Evolutionary conservation across 2,888 invertebrate species (phyloP), one percentile per base, ranked within the genome.

Genomic region (Drosophila paucipuncta): DNA sequence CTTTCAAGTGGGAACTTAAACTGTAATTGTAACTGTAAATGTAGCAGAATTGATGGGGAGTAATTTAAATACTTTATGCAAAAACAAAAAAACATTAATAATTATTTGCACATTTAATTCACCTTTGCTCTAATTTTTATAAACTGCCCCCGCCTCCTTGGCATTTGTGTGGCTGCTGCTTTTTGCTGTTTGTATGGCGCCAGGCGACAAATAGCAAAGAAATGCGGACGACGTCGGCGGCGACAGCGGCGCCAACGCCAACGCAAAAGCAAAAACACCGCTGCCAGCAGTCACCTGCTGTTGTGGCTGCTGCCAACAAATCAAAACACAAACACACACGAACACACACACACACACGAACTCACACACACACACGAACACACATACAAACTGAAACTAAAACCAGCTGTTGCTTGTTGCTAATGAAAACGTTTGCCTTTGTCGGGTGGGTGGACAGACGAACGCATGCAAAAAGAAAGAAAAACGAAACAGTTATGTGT

Each of bases 161-260:
- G 18, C 78, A 80, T 68, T 83, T 68, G 68, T 75, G 64, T 69
- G 85, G 82, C 83, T 78, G 82, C 69, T 47, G 47, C 13, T 22
- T 4, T 16, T 22, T 25, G 25, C 47, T 25, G 25, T 25, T 25
- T 47, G 47, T 25, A 25, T 83, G 83, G 89, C 84, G 84, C 89
- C 84, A 79, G 67, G 64, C 65, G 64, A 65, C 62, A 62, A 58
- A 58, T 58, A 68, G 62, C 60, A 64, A 63, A 72, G 68, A 83
- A 89, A 87, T 85, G 89, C 84, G 87, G 82, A 80, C 88, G 76
- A 43, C 58, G 41, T 41, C 70, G 49, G 28, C 62, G 52, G 5
- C 47, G 47, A 18, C 67, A 50, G 13, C 72, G 50, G 47, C 67
- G 61, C 6, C 57, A n/a, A 9, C 41, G 47, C 59, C 80, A 57